A percentile compares a stretch with the other conserved stretches of the same genome.
phyloP scores from a whole-genome alignment of 2,888 invertebrate genomes.

The Latheticus oryzae region DNA sequence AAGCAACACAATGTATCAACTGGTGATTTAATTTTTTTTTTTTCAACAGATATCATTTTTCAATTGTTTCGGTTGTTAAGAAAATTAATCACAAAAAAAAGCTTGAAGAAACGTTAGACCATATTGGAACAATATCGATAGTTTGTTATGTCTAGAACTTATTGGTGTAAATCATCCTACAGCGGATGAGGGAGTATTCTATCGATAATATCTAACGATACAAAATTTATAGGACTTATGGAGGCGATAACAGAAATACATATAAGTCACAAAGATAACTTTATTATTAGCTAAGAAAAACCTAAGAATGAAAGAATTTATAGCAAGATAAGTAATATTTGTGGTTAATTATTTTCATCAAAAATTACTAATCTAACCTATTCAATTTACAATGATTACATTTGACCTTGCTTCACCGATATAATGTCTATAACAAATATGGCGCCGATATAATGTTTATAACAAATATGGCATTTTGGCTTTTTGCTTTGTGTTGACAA shows the following conservation, averaged over 20 bases:
- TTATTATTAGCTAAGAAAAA: constrained; percentile 12
- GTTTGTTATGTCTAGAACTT: constrained; percentile 22
- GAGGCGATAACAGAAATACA: constrained; percentile 13
- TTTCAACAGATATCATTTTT: neutral
- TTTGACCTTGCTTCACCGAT: too few relatives aligned
- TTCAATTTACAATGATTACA: too few relatives aligned
- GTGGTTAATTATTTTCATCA: too few relatives aligned
- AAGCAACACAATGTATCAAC: constrained; percentile 14
- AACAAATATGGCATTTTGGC: too few relatives aligned
- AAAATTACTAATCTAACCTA: too few relatives aligned
- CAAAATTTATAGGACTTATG: constrained; percentile 16
- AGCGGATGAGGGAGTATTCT: constrained; percentile 15
- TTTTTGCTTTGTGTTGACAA: too few relatives aligned
- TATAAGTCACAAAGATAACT: constrained; percentile 10
- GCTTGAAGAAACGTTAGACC: neutral
- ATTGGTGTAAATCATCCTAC: constrained; percentile 21
- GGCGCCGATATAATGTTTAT: too few relatives aligned
- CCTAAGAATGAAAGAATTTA: too few relatives aligned
- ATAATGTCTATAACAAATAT: too few relatives aligned
- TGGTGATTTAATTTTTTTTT: constrained; percentile 8
- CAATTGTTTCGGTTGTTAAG: too few relatives aligned
- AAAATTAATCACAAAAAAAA: neutral
- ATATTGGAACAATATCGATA: constrained; percentile 13
- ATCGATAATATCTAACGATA: constrained; percentile 16
- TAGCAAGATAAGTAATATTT: too few relatives aligned